Percentiles rank a stretch among this genome's conserved stretches.
Conservation (phyloP, 2,888 invertebrate genomes). For the Eueremaeus valkanovi region DNA sequence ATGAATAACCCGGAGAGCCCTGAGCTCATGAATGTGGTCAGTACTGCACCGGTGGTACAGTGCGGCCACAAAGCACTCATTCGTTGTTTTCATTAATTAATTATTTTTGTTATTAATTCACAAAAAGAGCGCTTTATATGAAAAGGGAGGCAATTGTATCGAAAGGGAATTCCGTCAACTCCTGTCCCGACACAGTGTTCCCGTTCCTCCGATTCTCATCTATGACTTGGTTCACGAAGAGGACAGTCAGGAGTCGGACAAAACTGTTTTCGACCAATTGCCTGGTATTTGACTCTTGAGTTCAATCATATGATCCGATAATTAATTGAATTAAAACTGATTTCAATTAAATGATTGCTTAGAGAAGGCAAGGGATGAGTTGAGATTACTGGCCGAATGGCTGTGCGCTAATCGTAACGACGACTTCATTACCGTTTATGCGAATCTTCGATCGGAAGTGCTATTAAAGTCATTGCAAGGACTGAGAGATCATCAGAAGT, state of each 20-base stretch:
- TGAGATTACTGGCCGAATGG: constrained; percentile 79
- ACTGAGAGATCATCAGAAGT: constrained; percentile 53
- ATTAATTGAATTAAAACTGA: too few species aligned
- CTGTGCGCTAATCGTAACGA: constrained; percentile 69
- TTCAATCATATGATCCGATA: too few species aligned
- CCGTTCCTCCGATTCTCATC: constrained; percentile 78
- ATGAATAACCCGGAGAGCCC: constrained; percentile 88
- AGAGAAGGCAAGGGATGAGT: constrained; percentile 63
- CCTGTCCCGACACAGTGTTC: constrained; percentile 76
- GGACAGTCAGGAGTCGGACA: constrained; percentile 51
- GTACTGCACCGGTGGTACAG: constrained; percentile 51
- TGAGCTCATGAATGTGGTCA: constrained; percentile 85
- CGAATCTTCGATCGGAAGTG: constrained; percentile 51
- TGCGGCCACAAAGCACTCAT: constrained; percentile 3
- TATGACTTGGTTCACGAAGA: constrained; percentile 80
- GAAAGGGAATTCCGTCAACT: constrained; percentile 83
- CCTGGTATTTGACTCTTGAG: not conserved
- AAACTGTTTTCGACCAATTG: constrained; percentile 28
- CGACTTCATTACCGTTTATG: constrained; percentile 66
- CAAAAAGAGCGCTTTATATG: constrained; percentile 52
- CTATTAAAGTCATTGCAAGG: constrained; percentile 52
- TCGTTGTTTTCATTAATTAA: not conserved
- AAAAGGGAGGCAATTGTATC: constrained; percentile 71
- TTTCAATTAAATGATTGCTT: constrained; percentile 3
- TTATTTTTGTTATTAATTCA: not conserved